Base-by-base conservation (phyloP, 2,113 vertebrate genomes). In the Charina bottae region DNA sequence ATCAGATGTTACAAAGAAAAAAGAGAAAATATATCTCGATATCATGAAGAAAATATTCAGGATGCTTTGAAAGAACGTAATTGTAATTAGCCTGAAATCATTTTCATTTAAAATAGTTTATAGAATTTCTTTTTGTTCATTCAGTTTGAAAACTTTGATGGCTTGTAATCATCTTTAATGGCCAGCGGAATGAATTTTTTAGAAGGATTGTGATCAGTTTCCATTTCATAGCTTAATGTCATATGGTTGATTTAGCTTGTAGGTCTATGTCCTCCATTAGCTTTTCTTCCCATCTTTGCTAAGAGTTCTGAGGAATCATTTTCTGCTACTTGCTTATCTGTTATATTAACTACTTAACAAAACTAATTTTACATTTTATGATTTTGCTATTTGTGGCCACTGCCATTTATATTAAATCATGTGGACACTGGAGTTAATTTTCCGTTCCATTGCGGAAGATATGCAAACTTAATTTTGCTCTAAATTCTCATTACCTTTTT, bases 401-500 rank as follows among this genome's bases (percentile, higher is more conserved):
- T 93, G 68, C 93, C 95, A 94, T 92, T 96, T 91, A 92, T 88
- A 84, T 95, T 96, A 96, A 97, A 94, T 96, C 85, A 3, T 59
- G 87, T 94, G 59, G 17, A 62, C 46, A 2, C 0, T 0, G 6
- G 94, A 95, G 93, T 97, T 93, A 56, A 92, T 97, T 97, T 89
- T 96, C 95, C 93, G 93, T 91, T 12, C 17, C 93, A 87, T 11
- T 58, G 90, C 93, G 91, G 92, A 96, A 96, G 94, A 95, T 95
- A 96, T 26, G 96, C 90, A 96, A 87, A 96, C 95, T 92, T 83
- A 17, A 94, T 94, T 49, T 94, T 93, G 26, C 24, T 87, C 93
- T 92, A 97, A 97, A 96, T 97, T 95, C 96, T 95, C 87, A 90
- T 96, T 96, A 96, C 96, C 97, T 96, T 96, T 92, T 90, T 92